These are phyloP conservation scores for Lipophrys pholis DNA, from an alignment of 2,113 vertebrate genomes.

Conservation along the genomic window DNA sequence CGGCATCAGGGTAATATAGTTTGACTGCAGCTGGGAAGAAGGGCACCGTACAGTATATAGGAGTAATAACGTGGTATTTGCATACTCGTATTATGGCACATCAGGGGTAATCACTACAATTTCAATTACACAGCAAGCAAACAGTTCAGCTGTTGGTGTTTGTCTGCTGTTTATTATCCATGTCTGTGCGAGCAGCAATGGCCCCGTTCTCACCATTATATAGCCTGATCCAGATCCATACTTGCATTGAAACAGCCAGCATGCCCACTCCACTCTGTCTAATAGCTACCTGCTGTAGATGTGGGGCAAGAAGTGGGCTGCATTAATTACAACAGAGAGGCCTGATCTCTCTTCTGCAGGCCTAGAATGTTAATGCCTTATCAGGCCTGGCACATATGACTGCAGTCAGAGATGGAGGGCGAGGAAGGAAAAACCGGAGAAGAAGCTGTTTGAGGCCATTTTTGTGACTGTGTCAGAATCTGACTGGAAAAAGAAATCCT, in stretches of 20 bases:
- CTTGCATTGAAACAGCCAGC: conserved; percentile 31
- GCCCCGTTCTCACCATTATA: conserved; percentile 20
- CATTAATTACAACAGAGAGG: conserved; percentile 75
- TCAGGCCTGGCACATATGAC: conserved; percentile 37
- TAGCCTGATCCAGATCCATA: conserved; percentile 38
- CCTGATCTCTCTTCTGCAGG: conserved; percentile 56
- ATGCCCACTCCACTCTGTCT: conserved; percentile 46
- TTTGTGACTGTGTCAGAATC: not conserved
- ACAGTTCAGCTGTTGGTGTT: not conserved
- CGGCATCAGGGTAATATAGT: not conserved
- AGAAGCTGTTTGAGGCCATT: not conserved
- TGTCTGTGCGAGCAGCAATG: too few relatives aligned
- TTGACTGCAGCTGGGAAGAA: not conserved
- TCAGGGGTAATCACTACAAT: not conserved
- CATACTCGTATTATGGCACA: not conserved
- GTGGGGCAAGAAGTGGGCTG: conserved; percentile 63
- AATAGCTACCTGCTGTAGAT: conserved; percentile 73
- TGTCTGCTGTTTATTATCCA: not conserved
- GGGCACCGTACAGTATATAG: not conserved
- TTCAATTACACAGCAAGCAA: not conserved
- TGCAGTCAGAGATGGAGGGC: conserved; percentile 14
- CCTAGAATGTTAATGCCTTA: conserved; percentile 77
- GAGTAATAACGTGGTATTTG: not conserved
- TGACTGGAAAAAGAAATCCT: not conserved
- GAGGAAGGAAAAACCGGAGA: not conserved